Percentiles rank a stretch among this genome's conserved stretches.
Evolutionary conservation across 2,113 vertebrate species (phyloP).

Genomic region (Talpa occidentalis): DNA sequence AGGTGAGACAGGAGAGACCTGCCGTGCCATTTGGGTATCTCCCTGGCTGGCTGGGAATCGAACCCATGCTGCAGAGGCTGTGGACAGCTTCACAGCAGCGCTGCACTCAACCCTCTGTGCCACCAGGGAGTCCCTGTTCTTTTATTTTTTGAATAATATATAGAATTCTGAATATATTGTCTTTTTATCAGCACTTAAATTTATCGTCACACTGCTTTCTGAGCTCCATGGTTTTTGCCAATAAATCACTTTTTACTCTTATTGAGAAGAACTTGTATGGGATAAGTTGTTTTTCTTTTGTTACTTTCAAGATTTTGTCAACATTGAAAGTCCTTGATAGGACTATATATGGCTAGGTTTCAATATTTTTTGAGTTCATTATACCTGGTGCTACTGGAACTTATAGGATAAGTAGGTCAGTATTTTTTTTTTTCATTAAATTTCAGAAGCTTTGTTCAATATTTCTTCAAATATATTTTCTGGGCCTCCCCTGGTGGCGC

Average conservation of each 20-base stretch:
- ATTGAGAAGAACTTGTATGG: neutral
- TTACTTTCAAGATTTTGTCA: slow-evolving; percentile 24
- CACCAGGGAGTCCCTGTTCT: too few relatives aligned
- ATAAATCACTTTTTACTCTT: neutral
- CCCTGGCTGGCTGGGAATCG: too few relatives aligned
- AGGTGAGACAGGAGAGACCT: too few relatives aligned
- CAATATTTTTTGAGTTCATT: neutral
- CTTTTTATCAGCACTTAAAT: neutral
- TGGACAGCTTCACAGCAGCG: too few relatives aligned
- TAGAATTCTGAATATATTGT: neutral
- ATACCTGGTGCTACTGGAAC: neutral
- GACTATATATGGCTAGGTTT: neutral
- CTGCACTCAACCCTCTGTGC: too few relatives aligned
- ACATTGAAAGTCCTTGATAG: neutral
- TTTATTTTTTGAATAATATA: neutral
- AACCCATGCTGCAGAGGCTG: too few relatives aligned
- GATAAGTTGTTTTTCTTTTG: neutral
- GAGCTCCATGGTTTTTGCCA: neutral
- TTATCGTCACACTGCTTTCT: neutral
- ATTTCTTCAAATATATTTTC: neutral
- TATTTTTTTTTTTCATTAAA: slow-evolving; percentile 11
- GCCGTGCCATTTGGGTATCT: too few relatives aligned
- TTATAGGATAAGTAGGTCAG: neutral
- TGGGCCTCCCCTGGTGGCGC: too few relatives aligned
- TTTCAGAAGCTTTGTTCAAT: neutral